A percentile compares a stretch with the other conserved stretches of the same genome.
These are phyloP conservation scores for Marmota flaviventris DNA, from an alignment of 2,113 vertebrate genomes.

Conservation along the genomic window DNA sequence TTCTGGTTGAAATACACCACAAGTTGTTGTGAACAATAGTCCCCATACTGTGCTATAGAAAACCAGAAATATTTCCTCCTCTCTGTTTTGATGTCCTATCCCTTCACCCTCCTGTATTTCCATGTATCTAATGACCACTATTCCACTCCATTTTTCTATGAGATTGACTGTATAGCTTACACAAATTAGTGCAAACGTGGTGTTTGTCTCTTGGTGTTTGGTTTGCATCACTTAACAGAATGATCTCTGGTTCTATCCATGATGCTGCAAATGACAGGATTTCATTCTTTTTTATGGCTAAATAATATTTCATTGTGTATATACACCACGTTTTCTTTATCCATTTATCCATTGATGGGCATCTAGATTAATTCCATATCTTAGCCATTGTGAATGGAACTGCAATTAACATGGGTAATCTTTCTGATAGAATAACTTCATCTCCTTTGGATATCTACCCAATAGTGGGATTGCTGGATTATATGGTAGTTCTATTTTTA, in stretches of 20 bases:
- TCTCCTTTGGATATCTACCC: not conserved
- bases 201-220: too few species aligned
- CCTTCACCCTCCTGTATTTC: not conserved
- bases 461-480: not conserved
- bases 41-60: not conserved
- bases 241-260: not conserved
- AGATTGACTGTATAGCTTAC: not conserved
- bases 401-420: not conserved
- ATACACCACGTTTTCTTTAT: not conserved
- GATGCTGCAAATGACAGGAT: not conserved
- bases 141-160: not conserved
- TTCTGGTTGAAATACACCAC: not conserved
- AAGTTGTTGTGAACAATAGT: not conserved
- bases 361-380: not conserved
- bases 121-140: not conserved
- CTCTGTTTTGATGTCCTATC: not conserved
- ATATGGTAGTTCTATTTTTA: not conserved
- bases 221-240: too few species aligned
- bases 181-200: not conserved
- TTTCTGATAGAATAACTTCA: not conserved
- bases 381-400: not conserved
- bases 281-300: not conserved
- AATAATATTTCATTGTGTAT: not conserved
- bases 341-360: not conserved
- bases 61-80: not conserved